A percentile compares a stretch with the other conserved stretches of the same genome.
phyloP scores from a whole-genome alignment of 2,888 invertebrate genomes.

The Drosophila austrosaltans region DNA sequence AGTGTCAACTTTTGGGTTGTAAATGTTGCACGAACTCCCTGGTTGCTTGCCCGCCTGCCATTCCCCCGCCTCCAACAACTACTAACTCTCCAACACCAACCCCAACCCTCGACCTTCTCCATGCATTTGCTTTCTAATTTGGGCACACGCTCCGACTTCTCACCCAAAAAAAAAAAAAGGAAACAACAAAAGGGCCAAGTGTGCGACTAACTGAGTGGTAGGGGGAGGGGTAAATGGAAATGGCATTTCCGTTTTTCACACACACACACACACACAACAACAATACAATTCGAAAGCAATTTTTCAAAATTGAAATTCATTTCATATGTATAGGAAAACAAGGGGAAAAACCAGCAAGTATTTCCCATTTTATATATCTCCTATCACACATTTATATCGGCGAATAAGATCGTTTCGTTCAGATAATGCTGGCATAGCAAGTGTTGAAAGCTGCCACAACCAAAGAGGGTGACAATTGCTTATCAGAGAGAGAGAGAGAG shows the following conservation, averaged over 20 bases:
- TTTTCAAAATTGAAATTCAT: constrained; percentile 77
- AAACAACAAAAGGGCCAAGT: constrained; percentile 55
- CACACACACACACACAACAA: constrained; percentile 29
- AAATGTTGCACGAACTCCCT: constrained; percentile 36
- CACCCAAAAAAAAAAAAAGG: constrained; percentile 31
- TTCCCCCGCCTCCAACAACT: background rate
- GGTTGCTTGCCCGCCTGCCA: constrained; percentile 6
- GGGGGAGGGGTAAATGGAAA: constrained; percentile 5
- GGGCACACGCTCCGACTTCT: constrained; percentile 64
- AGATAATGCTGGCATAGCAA: constrained; percentile 61
- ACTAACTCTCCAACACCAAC: constrained; percentile 7
- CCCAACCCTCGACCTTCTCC: constrained; percentile 18
- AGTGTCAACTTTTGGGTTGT: constrained; percentile 69
- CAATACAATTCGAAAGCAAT: constrained; percentile 66
- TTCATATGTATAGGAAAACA: constrained; percentile 43
- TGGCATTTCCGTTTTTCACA: constrained; percentile 76
- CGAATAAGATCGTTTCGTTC: constrained; percentile 60
- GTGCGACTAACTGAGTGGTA: constrained; percentile 26
- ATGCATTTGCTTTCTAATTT: constrained; percentile 71
- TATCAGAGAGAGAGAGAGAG: constrained; percentile 21
- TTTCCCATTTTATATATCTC: constrained; percentile 48
- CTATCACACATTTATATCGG: constrained; percentile 55
- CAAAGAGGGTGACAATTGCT: constrained; percentile 40
- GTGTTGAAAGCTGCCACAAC: constrained; percentile 58
- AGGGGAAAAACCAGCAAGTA: constrained; percentile 15